A percentile compares a stretch with the other conserved stretches of the same genome.
These are phyloP conservation scores for Subacronicta megacephala DNA, from an alignment of 2,888 invertebrate species.

Conservation along the genomic window DNA sequence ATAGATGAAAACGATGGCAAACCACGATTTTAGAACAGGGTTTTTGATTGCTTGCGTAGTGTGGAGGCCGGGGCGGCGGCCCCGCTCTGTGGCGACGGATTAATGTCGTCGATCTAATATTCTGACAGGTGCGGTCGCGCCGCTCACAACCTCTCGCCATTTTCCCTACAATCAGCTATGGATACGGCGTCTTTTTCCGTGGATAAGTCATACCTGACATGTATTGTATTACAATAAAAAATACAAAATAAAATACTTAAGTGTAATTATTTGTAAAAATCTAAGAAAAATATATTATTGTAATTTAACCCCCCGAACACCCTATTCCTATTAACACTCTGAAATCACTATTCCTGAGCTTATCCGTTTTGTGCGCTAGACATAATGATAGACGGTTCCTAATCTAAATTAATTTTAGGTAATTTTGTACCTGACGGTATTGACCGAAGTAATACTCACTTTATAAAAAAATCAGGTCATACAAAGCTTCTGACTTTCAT, in stretches of 20 bases:
- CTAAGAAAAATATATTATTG: too few species aligned
- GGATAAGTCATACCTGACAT: neutral
- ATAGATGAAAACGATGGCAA: constrained; percentile 75
- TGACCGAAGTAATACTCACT: neutral
- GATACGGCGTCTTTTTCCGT: constrained; percentile 41
- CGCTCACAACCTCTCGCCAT: constrained; percentile 32
- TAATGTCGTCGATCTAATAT: constrained; percentile 85
- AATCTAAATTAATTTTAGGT: too few species aligned
- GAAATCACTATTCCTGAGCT: too few species aligned
- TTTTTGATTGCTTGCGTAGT: constrained; percentile 78
- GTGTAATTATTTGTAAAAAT: too few species aligned
- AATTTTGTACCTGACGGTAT: too few species aligned
- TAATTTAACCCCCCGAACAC: too few species aligned
- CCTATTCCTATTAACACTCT: too few species aligned
- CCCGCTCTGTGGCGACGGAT: constrained; percentile 69
- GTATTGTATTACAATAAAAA: too few species aligned
- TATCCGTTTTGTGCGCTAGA: too few species aligned
- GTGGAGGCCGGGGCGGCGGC: constrained; percentile 25
- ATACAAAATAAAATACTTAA: too few species aligned
- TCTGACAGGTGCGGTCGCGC: constrained; percentile 79
- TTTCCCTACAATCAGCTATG: constrained; percentile 16
- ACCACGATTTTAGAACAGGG: constrained; percentile 78
- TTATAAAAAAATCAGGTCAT: constrained; percentile 33
- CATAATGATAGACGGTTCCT: too few species aligned
- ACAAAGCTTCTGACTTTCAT: constrained; percentile 60